Conservation (phyloP, 1,140 invertebrate species). For the Caenorhabditis latens region DNA sequence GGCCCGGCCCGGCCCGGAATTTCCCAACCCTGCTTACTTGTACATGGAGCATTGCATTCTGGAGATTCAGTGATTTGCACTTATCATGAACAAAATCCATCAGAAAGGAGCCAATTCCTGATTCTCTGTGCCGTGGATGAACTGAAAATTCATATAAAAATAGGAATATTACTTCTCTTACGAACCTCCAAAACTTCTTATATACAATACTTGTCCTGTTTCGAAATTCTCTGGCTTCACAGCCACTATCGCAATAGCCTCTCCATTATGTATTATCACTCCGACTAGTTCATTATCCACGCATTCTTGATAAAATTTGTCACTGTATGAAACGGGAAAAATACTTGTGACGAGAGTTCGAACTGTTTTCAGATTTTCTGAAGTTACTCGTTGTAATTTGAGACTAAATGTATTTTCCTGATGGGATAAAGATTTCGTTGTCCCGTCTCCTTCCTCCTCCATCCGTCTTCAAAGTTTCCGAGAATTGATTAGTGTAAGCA, state of each 20-base stretch:
- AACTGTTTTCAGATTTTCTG: constrained; percentile 20
- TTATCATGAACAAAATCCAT: constrained; percentile 32
- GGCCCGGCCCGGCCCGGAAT: too few species aligned
- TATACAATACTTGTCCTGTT: background rate
- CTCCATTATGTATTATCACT: background rate
- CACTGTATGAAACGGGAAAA: constrained; percentile 27
- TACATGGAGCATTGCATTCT: constrained; percentile 26
- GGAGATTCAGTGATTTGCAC: constrained; percentile 7
- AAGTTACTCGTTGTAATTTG: background rate
- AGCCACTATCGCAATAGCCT: constrained; percentile 30
- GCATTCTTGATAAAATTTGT: constrained; percentile 46
- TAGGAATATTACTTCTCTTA: background rate
- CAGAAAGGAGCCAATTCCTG: constrained; percentile 35
- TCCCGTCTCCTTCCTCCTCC: background rate
- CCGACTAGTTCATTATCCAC: background rate
- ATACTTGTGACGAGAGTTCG: constrained; percentile 30
- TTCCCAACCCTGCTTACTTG: too few species aligned
- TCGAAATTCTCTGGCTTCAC: constrained; percentile 33
- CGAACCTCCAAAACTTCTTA: constrained; percentile 34
- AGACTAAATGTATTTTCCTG: background rate
- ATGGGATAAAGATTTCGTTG: background rate
- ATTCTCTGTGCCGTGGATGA: constrained; percentile 21
- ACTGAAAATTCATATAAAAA: constrained; percentile 11
- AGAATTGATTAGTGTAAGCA: background rate
- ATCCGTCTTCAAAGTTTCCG: background rate